Evolutionary conservation across 2,113 vertebrate species (phyloP).

Genomic region (Speoplatyrhinus poulsoni): DNA sequence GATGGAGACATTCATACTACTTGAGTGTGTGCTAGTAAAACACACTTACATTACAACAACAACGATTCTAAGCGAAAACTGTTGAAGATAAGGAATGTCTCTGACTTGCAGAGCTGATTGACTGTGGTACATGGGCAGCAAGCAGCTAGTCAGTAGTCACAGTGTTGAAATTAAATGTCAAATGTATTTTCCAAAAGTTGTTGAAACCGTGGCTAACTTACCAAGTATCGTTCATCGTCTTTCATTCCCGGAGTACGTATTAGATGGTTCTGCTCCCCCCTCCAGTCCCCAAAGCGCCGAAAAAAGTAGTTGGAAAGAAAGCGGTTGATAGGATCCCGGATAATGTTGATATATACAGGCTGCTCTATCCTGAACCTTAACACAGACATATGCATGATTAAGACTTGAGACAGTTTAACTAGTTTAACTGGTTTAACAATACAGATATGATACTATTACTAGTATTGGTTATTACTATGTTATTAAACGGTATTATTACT

Average conservation of each 20-base stretch:
- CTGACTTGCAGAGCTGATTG: no score
- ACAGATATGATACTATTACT: no score
- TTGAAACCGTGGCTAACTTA: conserved; percentile 64
- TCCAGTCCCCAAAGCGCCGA: conserved; percentile 97
- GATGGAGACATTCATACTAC: no score
- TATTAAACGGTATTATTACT: no score
- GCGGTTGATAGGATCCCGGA: conserved; percentile 93
- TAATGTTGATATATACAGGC: conserved; percentile 97
- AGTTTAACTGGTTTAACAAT: no score
- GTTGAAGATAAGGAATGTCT: no score
- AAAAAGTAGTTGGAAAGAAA: conserved; percentile 99
- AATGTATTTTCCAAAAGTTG: background rate
- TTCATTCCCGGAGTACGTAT: conserved; percentile 97
- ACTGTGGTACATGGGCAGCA: no score
- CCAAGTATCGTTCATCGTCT: conserved; percentile 95
- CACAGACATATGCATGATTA: conserved; percentile 12
- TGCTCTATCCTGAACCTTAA: conserved; percentile 94
- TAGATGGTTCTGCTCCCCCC: conserved; percentile 97
- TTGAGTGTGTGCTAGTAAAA: no score
- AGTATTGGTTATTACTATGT: no score
- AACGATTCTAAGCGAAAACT: no score
- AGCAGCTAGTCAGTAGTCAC: no score
- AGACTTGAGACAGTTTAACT: background rate
- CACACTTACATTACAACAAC: no score
- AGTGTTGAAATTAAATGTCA: background rate